phyloP scores from a whole-genome alignment of 2,888 invertebrate species.

The Hecatera dysodea region DNA sequence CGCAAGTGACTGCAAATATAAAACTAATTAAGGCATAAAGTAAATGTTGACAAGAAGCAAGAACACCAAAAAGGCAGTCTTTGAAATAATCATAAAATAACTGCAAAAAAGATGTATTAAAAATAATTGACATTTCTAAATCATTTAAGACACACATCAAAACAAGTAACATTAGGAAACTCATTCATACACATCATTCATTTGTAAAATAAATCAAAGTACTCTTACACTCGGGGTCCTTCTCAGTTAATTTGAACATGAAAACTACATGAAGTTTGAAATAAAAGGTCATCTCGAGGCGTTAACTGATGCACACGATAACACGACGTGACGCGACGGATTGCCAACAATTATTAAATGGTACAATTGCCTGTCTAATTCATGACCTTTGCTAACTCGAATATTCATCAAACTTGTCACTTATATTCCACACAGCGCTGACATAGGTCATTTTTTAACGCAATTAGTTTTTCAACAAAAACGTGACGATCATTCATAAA shows the following conservation, averaged over 20 bases:
- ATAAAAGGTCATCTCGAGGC: constrained; percentile 67
- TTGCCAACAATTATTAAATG: constrained; percentile 76
- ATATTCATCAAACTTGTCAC: constrained; percentile 59
- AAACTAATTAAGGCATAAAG: neutral
- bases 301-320: constrained; percentile 70
- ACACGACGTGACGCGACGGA: constrained; percentile 76
- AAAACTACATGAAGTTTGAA: constrained; percentile 64
- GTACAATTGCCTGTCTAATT: constrained; percentile 77
- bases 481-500: constrained; percentile 41
- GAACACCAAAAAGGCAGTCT: neutral
- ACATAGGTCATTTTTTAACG: constrained; percentile 35
- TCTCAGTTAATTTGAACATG: constrained; percentile 52
- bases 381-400: constrained; percentile 73
- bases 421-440: constrained; percentile 27
- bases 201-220: constrained; percentile 51
- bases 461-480: constrained; percentile 42
- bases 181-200: constrained; percentile 55
- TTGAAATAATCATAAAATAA: neutral
- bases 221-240: constrained; percentile 53
- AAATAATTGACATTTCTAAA: constrained; percentile 24
- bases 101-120: constrained; percentile 1
- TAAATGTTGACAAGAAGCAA: neutral
- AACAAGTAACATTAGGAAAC: constrained; percentile 41
- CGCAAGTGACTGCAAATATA: neutral
- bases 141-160: constrained; percentile 34